Base-by-base conservation (phyloP, 2,888 invertebrate genomes). In the Octonoba sinensis region DNA sequence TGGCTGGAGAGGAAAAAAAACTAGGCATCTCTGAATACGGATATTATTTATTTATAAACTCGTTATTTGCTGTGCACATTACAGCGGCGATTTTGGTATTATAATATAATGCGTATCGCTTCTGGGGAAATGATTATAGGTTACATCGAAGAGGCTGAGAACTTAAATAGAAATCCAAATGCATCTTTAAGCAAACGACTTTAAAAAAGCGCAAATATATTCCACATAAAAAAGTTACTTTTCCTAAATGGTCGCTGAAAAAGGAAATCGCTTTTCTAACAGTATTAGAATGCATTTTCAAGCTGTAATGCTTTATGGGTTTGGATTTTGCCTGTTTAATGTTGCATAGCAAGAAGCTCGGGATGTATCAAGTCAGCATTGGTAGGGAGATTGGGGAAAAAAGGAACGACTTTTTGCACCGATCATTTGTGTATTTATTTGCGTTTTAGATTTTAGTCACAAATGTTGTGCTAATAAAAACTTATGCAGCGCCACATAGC, bases 181-280 rank as follows among this genome's bases (percentile, higher is more conserved):
- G 51, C 66, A 60, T 73, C 79, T 81, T 81, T 73, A 64, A 64
- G 73, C 64, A 73, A 69, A 81, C 60, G 54, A 56, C 46, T 57
- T 72, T 66, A n/a, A 66, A 64, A 73, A 73, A 67, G 56, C 8
- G 66, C 56, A 54, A 60, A 70, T 76, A 76, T 70, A 72, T 46
- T 51, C 65, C 20, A 13, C 44, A 46, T 36, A 66, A 78, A 79
- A 69, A 46, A 27, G 46, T 13, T 18, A 20, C 44, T 54, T 57
- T 51, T 24, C 47, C 57, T 82, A 82, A 82, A 82, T 82, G 82
- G 74, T 51, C 59, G 82, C 64, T 75, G 82, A 82, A 82, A 82
- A 82, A 82, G 74, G 70, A 82, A 82, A 82, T 82, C 76, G 82
- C 66, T 75, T 75, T 76, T 72, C 72, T 82, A 82, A 82, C 82